Evolutionary conservation across 2,888 invertebrate genomes (phyloP), one percentile per base, ranked within the genome.

Genomic region (Allacma fusca): DNA sequence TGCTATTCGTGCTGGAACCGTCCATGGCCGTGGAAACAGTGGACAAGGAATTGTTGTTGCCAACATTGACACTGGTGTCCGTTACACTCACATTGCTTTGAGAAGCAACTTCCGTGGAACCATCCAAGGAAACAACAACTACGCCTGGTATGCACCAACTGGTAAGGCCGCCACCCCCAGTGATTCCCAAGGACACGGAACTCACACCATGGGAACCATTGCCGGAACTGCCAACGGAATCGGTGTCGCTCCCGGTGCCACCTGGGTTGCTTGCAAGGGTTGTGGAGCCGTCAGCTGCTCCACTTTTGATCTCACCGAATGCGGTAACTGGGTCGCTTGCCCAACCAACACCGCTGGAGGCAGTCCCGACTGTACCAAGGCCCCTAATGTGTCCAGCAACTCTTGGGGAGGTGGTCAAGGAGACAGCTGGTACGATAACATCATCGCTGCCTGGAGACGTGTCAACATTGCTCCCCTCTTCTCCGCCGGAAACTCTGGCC

Each of bases 331-430:
- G 21, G 21, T 75, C 12, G 34, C 40, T 4, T 75, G 75, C 40
- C 75, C 75, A 4, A 65, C 75, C 2, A 34, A 24, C 21, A 19
- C 73, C 28, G 28, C 9, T 5, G 75, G 75, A 19, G 19, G 43
- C 34, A 67, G 19, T 19, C 50, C 43, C 13, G 71, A 77, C 50
- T 77, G 77, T 44, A 57, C 24, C 24, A 57, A 43, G 62, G 77
- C 77, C 5, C 77, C 77, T 59, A 71, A 77, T 64, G 23, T 77
- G 21, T 59, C 26, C 59, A 34, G 24, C 64, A 77, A 72, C 59
- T 29, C 28, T 28, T 77, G 71, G 71, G 77, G 77, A 24, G 70
- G 69, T 62, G 71, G 64, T 19, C 64, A 64, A 69, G 29, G 29
- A 62, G 40, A 29, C 21, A 28, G 21, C 16, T 57, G 26, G 16